Base-by-base conservation (phyloP, 2,113 vertebrate species). In the Spilogale gracilis region DNA sequence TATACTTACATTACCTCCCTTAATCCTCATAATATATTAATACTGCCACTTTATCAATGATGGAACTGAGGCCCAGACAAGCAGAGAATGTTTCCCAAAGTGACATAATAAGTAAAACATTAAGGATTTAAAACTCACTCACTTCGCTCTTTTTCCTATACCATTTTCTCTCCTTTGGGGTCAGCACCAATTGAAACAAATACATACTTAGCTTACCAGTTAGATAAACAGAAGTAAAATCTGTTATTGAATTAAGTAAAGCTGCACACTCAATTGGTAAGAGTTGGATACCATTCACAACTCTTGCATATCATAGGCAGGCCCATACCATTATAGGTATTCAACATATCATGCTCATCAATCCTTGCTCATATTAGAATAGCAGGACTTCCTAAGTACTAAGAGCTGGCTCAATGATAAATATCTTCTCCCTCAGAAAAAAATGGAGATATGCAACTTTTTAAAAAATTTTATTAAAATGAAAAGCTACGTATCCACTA, bases 201-300 rank as follows among this genome's bases (percentile, higher is more conserved):
- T 58, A 87, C 21, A n/a, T 5, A 38, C 17, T 58, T 43, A 27
- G 43, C 18, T 54, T 85, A 76, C 20, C 82, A 88, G 30, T 71
- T 78, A 90, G 30, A 67, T 65, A 88, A 79, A 95, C 25, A 88
- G 78, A 94, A 81, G 54, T 18, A 94, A 78, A 92, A 48, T 73
- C 21, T 95, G 45, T 43, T 65, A 74, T 50, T 82, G 84, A 81
- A 80, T 52, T 73, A 87, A 83, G 60, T 79, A 83, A 94, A 82
- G 13, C 12, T 89, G 6, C 12, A 81, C 2, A 73, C 32, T 69
- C 50, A 58, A 60, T 90, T 74, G 90, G 13, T 65, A 65, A 43
- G 14, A 93, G 78, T 2, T 90, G 45, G 30, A 69, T 14, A n/a
- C 27, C 58, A 76, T 12, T 88, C 16, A 60, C 48, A 96, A 96